These are phyloP conservation scores for Rutilus rutilus DNA, from an alignment of 2,113 vertebrate species.

Conservation along the genomic window DNA sequence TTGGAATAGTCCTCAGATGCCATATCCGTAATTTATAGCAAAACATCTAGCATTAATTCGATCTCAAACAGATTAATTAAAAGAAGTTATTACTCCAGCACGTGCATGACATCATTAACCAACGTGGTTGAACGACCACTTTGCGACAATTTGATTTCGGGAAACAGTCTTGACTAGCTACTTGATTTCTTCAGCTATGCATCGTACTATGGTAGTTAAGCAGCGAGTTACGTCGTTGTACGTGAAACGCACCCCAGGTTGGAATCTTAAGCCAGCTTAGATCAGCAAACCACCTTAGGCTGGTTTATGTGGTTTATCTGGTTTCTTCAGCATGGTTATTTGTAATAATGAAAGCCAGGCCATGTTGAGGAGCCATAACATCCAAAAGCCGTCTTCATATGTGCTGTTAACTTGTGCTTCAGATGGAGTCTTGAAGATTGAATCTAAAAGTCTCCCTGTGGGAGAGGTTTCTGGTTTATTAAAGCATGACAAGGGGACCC, in stretches of 20 bases:
- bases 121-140: too few relatives aligned
- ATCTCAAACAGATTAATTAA: too few relatives aligned
- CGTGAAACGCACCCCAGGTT: neutral
- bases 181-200: too few relatives aligned
- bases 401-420: neutral
- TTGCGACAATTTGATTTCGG: too few relatives aligned
- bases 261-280: neutral
- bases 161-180: too few relatives aligned
- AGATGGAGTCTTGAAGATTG: neutral
- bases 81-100: too few relatives aligned
- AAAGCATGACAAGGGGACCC: constrained; percentile 52
- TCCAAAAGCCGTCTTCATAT: neutral
- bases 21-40: too few relatives aligned
- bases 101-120: too few relatives aligned
- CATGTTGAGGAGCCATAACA: neutral
- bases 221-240: too few relatives aligned
- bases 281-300: neutral
- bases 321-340: neutral
- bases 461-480: constrained; percentile 39
- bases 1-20: too few relatives aligned
- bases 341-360: neutral
- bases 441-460: constrained; percentile 38
- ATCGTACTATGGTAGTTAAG: too few relatives aligned
- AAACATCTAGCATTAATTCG: too few relatives aligned
- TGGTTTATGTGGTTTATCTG: neutral